Conservation (phyloP, 2,797 vertebrate species). For the Poecile montanus region DNA sequence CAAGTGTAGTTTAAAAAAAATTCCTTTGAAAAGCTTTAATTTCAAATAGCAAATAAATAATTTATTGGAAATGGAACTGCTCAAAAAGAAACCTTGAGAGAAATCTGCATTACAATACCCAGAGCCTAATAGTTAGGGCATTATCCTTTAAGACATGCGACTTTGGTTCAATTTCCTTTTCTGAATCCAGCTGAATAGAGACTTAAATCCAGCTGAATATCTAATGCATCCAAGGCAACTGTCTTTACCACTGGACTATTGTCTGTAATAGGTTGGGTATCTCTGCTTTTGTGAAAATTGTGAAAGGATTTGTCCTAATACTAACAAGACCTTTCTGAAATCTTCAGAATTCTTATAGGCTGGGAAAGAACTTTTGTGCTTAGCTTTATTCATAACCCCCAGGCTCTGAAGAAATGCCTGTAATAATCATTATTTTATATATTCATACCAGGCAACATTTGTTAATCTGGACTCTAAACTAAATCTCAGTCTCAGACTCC, state of each 20-base stretch:
- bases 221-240: conserved; percentile 70
- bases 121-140: conserved; percentile 30
- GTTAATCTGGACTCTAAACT: conserved; percentile 39
- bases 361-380: conserved; percentile 37
- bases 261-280: conserved; percentile 45
- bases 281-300: conserved; percentile 60
- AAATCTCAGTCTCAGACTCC: conserved; percentile 6
- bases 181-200: conserved; percentile 64
- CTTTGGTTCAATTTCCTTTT: conserved; percentile 62
- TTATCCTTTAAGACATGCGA: conserved; percentile 57
- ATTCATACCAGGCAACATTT: conserved; percentile 16
- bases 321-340: conserved; percentile 56
- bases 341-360: conserved; percentile 33
- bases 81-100: conserved; percentile 17
- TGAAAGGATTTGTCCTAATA: conserved; percentile 68
- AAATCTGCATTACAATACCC: conserved; percentile 67
- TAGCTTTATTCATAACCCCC: conserved; percentile 3
- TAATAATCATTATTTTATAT: conserved; percentile 54
- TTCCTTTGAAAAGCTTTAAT: neutral
- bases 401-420: conserved; percentile 33
- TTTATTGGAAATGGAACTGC: conserved; percentile 31
- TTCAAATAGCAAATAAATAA: conserved; percentile 22
- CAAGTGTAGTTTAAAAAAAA: neutral
- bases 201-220: conserved; percentile 62
- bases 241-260: conserved; percentile 55